phyloP scores from a whole-genome alignment of 2,797 vertebrate genomes.

The Echiichthys vipera region DNA sequence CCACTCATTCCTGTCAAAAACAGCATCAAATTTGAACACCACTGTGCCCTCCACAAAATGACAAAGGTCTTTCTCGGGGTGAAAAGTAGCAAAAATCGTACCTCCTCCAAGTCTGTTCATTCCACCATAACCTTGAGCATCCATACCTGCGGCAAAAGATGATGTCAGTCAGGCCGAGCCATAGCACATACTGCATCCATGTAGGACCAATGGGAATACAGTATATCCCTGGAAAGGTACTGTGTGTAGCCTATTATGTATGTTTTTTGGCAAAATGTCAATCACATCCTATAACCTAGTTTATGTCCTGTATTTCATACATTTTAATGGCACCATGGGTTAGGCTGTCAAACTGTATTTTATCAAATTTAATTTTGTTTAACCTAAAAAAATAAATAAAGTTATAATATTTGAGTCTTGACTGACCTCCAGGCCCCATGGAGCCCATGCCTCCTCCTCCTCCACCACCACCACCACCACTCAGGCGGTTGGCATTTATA shows the following conservation, averaged over 20 bases:
- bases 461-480: conserved; percentile 79
- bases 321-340: no score
- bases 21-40: conserved; percentile 26
- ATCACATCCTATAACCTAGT: background rate
- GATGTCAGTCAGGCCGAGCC: background rate
- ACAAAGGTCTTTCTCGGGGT: background rate
- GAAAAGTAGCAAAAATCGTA: background rate
- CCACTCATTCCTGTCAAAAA: conserved; percentile 81
- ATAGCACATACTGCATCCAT: background rate
- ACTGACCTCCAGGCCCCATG: conserved; percentile 92
- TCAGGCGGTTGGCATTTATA: conserved; percentile 91
- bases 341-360: no score
- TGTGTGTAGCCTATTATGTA: no score
- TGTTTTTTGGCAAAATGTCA: background rate
- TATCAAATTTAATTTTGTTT: no score
- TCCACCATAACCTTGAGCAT: conserved; percentile 90
- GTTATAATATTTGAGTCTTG: background rate
- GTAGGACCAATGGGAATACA: background rate
- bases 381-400: no score
- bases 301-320: background rate
- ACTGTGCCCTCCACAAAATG: conserved; percentile 14
- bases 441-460: conserved; percentile 85
- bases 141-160: conserved; percentile 85
- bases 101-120: conserved; percentile 93
- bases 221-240: background rate